Evolutionary conservation across 2,888 invertebrate genomes (phyloP), one percentile per base, ranked within the genome.

Genomic region (Eilema caniola): DNA sequence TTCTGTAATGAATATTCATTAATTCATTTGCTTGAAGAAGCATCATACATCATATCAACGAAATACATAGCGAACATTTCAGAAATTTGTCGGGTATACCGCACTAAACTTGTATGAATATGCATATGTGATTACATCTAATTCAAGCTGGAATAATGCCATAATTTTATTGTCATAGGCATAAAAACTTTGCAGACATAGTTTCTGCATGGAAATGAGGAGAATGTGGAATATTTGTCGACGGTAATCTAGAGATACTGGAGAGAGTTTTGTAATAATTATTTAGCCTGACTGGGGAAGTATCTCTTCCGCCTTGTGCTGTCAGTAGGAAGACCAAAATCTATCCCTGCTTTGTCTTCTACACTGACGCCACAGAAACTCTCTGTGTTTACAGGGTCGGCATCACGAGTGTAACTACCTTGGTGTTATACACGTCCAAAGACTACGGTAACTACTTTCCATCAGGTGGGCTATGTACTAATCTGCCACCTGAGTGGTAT

Each of bases 1-100:
- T 88, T 88, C 84, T 84, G 84, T 85, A 85, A 92, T 92, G 89
- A 91, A 92, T 92, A 92, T 92, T 92, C 90, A 92, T 91, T 86
- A 90, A 84, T 89, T 90, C 85, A 90, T 92, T 92, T 91, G 86
- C 90, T 89, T 88, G 87, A 90, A 92, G 92, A 92, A 90, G 92
- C 89, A 86, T 85, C 88, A 92, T 91, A 92, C 88, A 92, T 92
- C 89, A 91, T 83, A 84, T 77, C 82, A 83, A 88, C 83, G 84
- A 89, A 66, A 89, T 86, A 84, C 83, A 73, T 81, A 66, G 72
- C 70, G 81, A 86, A 87, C 86, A 85, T 87, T 86, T 85, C 74
- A 80, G 75, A 84, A 85, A 82, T 87, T 86, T 76, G 80, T 67
- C 64, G 71, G 78, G 83, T 83, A 79, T 79, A 75, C 78, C 77